A percentile compares a stretch with the other conserved stretches of the same genome.
Evolutionary conservation across 2,113 vertebrate genomes (phyloP).

Genomic region (Ammodytes marinus): DNA sequence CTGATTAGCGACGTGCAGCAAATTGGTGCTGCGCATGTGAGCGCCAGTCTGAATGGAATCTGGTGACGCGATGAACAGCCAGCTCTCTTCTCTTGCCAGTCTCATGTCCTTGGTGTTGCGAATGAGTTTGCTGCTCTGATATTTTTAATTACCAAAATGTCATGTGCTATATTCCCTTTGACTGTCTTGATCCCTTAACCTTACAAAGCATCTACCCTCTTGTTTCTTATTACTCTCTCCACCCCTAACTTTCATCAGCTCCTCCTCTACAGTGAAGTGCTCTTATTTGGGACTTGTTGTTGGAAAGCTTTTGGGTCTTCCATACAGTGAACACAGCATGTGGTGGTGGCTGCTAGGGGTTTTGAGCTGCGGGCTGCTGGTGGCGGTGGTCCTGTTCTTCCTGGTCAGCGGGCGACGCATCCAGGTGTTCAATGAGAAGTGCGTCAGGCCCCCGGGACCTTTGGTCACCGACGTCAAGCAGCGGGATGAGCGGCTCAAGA

Average conservation of each 20-base stretch:
- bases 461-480: conserved; percentile 74
- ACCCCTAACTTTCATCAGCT: background rate
- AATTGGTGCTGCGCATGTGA: background rate
- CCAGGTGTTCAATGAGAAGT: conserved; percentile 77
- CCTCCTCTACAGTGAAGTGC: background rate
- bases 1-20: background rate
- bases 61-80: conserved; percentile 27
- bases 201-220: background rate
- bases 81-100: conserved; percentile 33
- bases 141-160: conserved; percentile 31
- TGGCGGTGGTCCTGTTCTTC: conserved; percentile 16
- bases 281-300: background rate
- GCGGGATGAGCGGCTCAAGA: conserved; percentile 84
- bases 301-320: background rate
- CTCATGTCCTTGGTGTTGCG: conserved; percentile 48
- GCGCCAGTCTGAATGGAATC: background rate
- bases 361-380: conserved; percentile 41
- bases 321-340: conserved; percentile 14
- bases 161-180: conserved; percentile 28
- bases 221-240: background rate
- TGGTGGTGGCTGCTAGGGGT: conserved; percentile 69
- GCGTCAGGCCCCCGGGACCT: conserved; percentile 61
- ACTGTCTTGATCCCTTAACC: background rate
- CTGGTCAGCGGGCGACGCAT: conserved; percentile 34
- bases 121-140: conserved; percentile 31